These are phyloP conservation scores for Crocodylus rhombifer DNA, from an alignment of 2,797 vertebrate genomes.

Conservation along the genomic window DNA sequence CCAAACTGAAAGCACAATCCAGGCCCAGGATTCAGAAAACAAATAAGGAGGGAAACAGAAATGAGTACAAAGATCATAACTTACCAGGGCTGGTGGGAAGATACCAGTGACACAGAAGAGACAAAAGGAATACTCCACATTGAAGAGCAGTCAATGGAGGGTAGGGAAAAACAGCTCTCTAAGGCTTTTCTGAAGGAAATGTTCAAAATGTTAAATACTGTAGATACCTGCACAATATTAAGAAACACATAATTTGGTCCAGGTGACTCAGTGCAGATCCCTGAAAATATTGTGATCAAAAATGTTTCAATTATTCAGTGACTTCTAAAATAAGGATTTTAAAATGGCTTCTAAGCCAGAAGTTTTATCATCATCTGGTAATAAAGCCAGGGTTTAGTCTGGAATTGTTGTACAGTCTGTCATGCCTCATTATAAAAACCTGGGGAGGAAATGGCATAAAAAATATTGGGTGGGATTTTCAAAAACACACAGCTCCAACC, in stretches of 20 bases:
- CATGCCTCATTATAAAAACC: fast-evolving
- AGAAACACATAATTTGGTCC: not conserved
- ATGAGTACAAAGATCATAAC: not conserved
- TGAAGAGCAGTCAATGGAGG: not conserved
- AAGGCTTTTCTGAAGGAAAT: not conserved
- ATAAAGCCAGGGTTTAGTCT: not conserved
- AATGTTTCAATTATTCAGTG: not conserved
- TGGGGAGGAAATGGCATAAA: not conserved
- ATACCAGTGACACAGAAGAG: not conserved
- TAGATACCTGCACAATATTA: not conserved
- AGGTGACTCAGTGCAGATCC: not conserved
- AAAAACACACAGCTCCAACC: not conserved
- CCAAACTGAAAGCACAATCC: not conserved
- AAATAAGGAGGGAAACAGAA: not conserved
- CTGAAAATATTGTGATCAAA: not conserved
- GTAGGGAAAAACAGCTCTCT: not conserved
- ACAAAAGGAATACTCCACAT: not conserved
- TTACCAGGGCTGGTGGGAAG: not conserved
- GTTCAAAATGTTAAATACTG: not conserved
- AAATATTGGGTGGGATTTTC: not conserved
- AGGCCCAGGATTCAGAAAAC: not conserved
- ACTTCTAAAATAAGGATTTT: fast-evolving
- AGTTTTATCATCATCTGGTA: not conserved
- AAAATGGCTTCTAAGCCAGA: not conserved
- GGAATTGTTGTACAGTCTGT: not conserved